Percentiles rank a stretch among this genome's conserved stretches.
Conservation (phyloP, 2,888 invertebrate genomes). For the Drosophila setosimentum region DNA sequence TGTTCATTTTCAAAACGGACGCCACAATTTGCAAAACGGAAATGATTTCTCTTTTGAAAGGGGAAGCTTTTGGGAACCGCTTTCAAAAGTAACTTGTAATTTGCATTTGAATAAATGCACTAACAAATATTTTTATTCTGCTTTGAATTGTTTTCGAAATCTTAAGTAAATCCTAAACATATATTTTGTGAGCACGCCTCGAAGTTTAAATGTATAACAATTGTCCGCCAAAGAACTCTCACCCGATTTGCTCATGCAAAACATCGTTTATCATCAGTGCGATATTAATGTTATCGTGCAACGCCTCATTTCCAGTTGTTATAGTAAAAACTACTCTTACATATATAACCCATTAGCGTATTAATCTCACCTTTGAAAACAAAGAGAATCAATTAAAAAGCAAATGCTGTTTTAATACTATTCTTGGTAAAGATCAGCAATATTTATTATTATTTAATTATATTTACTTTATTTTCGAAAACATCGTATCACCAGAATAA, state of each 20-base stretch:
- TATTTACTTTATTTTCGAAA: no score
- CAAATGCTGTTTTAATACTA: not conserved
- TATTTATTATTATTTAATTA: no score
- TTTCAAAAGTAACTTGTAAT: not conserved
- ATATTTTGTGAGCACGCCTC: not conserved
- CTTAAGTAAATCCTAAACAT: not conserved
- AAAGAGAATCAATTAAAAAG: not conserved
- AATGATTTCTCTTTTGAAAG: not conserved
- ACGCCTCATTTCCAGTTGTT: no score
- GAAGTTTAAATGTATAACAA: not conserved
- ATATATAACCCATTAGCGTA: not conserved
- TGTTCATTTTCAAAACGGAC: not conserved
- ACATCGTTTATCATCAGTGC: not conserved
- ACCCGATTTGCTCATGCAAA: not conserved
- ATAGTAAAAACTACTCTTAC: not conserved
- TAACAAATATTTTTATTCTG: not conserved
- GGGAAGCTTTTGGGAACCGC: not conserved
- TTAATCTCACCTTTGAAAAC: not conserved
- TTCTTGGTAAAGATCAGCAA: no score
- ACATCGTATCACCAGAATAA: no score
- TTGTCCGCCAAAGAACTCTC: not conserved
- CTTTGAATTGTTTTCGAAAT: not conserved
- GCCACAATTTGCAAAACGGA: not conserved
- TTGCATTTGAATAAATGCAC: not conserved
- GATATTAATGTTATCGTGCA: no score